Conservation (phyloP, 2,888 invertebrate species). For the Pelosia muscerda region DNA sequence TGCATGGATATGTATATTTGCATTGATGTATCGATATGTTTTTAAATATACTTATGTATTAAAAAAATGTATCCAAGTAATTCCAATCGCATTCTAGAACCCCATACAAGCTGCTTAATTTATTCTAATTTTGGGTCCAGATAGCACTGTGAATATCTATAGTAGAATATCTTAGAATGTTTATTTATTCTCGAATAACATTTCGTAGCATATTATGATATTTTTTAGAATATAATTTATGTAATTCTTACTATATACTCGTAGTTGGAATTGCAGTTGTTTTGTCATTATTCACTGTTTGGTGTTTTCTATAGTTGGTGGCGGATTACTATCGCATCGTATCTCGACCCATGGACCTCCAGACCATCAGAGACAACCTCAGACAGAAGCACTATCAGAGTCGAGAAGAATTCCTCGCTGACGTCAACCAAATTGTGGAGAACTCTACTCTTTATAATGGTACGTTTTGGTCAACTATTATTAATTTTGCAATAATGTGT, state of each 20-base stretch:
- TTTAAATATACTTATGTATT: neutral
- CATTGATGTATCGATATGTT: neutral
- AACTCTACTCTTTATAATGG: conserved; percentile 98
- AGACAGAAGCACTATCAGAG: conserved; percentile 96
- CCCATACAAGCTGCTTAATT: neutral
- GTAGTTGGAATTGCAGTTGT: conserved; percentile 21
- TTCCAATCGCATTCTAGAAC: neutral
- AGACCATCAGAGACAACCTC: conserved; percentile 96
- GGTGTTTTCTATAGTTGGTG: conserved; percentile 87
- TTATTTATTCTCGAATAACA: neutral
- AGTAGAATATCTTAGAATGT: neutral
- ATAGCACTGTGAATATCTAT: too few species aligned
- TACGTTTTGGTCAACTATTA: conserved; percentile 52
- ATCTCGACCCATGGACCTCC: conserved; percentile 98
- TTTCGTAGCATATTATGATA: neutral
- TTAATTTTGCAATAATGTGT: too few species aligned
- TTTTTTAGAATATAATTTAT: neutral
- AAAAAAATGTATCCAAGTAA: neutral
- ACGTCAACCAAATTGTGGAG: conserved; percentile 98
- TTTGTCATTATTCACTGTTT: conserved; percentile 29
- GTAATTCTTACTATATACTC: conserved; percentile 17
- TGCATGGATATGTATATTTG: neutral
- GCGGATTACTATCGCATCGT: conserved; percentile 98
- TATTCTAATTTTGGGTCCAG: neutral
- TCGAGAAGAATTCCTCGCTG: conserved; percentile 97